These are phyloP conservation scores for Dendrophyllia cribrosa DNA, from an alignment of 64 coral and sea anemone species.

Conservation along the genomic window DNA sequence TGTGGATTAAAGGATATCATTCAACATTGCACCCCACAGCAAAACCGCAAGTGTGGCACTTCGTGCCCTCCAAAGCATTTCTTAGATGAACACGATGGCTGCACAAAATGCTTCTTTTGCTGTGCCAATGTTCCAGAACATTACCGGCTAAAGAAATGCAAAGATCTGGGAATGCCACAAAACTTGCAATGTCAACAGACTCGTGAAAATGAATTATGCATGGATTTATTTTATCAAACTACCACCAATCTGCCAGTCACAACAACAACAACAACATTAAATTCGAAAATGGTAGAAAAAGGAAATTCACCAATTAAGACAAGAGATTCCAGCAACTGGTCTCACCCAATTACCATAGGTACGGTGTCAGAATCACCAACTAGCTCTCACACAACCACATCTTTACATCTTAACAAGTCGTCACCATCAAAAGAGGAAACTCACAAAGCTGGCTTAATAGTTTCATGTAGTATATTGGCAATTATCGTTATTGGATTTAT, in stretches of 20 bases:
- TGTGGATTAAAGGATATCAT: neutral
- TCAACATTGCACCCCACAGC: neutral
- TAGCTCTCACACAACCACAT: no score
- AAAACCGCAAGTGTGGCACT: constrained; percentile 9
- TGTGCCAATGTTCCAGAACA: neutral
- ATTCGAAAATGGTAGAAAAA: no score
- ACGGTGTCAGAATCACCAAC: no score
- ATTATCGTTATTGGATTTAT: no score
- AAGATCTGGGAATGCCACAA: neutral
- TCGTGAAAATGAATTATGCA: neutral
- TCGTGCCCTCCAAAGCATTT: neutral
- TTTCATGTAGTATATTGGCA: no score
- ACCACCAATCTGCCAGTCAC: neutral
- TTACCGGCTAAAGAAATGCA: neutral
- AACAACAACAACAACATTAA: neutral
- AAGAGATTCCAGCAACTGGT: no score
- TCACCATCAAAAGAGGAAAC: no score
- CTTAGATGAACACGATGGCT: neutral
- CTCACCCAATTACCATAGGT: no score
- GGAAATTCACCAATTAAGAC: no score
- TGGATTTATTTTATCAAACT: no score
- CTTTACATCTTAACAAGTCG: no score
- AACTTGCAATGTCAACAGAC: neutral
- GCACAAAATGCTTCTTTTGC: constrained; percentile 3
- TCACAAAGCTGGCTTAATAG: no score